Percentiles rank a stretch among this genome's conserved stretches.
These are phyloP conservation scores for Sphyrna mokarran DNA, from an alignment of 2,113 vertebrate genomes.

Conservation along the genomic window DNA sequence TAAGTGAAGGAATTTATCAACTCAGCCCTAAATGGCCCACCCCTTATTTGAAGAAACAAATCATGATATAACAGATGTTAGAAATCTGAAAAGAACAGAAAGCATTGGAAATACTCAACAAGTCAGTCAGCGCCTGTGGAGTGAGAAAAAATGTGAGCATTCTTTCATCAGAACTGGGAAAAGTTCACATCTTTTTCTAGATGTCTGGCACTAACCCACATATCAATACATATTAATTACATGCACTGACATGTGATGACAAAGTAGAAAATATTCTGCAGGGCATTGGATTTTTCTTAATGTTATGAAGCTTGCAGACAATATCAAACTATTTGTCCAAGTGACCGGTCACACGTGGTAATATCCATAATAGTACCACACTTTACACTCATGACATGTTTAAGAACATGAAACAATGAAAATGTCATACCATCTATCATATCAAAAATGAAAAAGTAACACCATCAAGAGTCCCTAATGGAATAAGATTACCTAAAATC, in stretches of 20 bases:
- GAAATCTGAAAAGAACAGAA: no score
- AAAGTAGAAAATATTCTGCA: neutral
- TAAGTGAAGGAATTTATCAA: no score
- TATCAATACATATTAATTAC: no score
- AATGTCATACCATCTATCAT: neutral
- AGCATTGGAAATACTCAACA: no score
- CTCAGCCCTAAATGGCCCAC: no score
- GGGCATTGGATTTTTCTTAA: neutral
- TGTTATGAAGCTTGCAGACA: neutral
- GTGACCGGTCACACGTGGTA: neutral
- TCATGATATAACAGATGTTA: no score
- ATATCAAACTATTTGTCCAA: neutral
- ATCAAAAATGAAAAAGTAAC: neutral
- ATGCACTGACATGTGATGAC: neutral
- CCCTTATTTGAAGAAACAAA: no score
- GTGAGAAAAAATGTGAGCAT: no score
- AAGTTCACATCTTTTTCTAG: neutral
- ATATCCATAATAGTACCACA: neutral
- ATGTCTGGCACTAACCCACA: neutral
- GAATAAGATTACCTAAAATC: neutral
- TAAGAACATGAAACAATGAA: neutral
- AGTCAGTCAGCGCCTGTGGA: no score
- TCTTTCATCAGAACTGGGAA: no score
- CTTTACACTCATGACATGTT: neutral
- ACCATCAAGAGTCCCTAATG: neutral